A percentile compares a stretch with the other conserved stretches of the same genome.
Conservation (phyloP, 2,113 vertebrate species). For the Podarcis cretensis region DNA sequence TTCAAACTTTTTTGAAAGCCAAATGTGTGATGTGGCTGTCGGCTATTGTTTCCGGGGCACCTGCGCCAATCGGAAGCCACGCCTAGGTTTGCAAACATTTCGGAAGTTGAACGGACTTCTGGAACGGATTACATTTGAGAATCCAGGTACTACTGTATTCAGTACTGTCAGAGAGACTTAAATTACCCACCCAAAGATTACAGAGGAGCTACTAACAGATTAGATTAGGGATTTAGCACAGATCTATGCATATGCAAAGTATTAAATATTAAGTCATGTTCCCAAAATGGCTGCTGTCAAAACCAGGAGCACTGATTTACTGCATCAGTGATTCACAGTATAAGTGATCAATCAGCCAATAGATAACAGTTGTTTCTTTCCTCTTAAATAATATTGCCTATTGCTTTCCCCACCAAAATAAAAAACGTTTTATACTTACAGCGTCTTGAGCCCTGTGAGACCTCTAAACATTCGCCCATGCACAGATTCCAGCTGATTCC, state of each 20-base stretch:
- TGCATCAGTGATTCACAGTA: background rate
- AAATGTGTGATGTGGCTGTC: too few species aligned
- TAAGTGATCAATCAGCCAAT: background rate
- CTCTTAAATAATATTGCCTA: too few species aligned
- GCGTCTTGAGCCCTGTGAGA: constrained; percentile 88
- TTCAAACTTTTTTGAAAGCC: too few species aligned
- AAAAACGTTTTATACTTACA: constrained; percentile 80
- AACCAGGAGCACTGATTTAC: background rate
- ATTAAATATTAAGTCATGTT: fast-evolving
- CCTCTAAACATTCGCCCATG: constrained; percentile 91
- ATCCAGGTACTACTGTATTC: background rate
- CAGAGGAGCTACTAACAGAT: background rate
- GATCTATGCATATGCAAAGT: fast-evolving
- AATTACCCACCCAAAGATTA: background rate
- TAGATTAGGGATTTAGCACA: background rate
- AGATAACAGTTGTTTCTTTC: background rate
- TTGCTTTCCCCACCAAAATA: background rate
- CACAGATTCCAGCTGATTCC: constrained; percentile 89
- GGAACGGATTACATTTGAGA: too few species aligned
- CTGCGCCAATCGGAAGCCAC: too few species aligned
- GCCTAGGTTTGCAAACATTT: too few species aligned
- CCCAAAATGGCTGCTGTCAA: background rate
- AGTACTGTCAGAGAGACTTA: background rate
- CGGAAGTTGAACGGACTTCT: too few species aligned
- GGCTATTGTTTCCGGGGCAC: too few species aligned